Base-by-base conservation (phyloP, 2,113 vertebrate genomes). In the Helogale parvula region DNA sequence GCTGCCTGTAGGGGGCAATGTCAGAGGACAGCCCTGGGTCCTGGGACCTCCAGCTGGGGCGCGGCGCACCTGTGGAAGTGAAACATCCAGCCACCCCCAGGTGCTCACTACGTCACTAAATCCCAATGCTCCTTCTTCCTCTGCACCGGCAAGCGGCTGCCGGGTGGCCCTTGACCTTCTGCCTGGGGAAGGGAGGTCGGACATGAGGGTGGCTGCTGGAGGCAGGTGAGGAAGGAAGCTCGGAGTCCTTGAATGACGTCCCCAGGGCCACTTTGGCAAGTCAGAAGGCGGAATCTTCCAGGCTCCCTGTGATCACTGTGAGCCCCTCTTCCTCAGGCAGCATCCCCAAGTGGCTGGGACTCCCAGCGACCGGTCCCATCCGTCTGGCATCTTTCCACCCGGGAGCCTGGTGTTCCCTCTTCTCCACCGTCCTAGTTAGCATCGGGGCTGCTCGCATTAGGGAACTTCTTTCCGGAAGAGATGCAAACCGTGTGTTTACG, bases 281-380 rank as follows among this genome's bases (percentile, higher is more conserved):
- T n/a, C 0, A 4, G 45, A 47, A 47, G 45, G 45, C 10, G 45
- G 45, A 47, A 47, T 2, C 45, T 47, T 47, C 45, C 27, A 50
- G 77, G 25, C 1, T 66, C 33, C 16, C 17, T 60, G 14, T 25
- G 17, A 57, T 45, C 16, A 5, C 14, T 0, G 0, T 29, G 25
- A 87, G 45, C 50, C 45, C 52, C 35, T 63, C 16, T 13, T 23
- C 27, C 54, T 52, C 5, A 38, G 23, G 21, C 45, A 7, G 31
- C 0, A 0, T n/a, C 65, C 72, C 13, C 31, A 2, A 65, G 33
- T 5, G 0, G 38, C 82, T 3, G 4, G 63, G 17, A 19, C 35
- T 19, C 23, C 17, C 2, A 11, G 76, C 0, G 0, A 35, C 27
- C 0, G 1, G 27, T 3, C 23, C 1, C 5, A 1, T 21, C 50